Conservation (phyloP, 2,888 invertebrate species). For the Calliscelio sp. region DNA sequence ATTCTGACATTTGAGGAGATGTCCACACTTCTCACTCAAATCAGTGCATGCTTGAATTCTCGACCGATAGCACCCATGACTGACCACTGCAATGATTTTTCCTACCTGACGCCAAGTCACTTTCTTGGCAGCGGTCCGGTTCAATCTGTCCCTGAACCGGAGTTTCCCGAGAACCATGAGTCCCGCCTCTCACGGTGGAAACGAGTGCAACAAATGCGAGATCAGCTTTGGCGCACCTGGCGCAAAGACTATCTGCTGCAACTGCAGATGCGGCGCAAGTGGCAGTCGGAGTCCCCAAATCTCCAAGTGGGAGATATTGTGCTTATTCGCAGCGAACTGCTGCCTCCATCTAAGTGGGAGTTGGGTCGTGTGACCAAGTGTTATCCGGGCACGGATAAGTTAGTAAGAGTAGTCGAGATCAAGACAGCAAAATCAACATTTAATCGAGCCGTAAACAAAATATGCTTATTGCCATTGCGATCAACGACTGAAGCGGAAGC, state of each 20-base stretch:
- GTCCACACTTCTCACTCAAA: constrained; percentile 2
- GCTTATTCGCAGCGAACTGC: constrained; percentile 28
- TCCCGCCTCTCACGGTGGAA: not conserved
- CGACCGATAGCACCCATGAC: constrained; percentile 8
- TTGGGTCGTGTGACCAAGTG: constrained; percentile 30
- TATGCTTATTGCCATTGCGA: constrained; percentile 34
- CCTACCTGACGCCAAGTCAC: constrained; percentile 37
- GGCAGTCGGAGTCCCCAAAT: constrained; percentile 5
- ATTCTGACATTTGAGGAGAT: constrained; percentile 28
- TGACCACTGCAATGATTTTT: constrained; percentile 17
- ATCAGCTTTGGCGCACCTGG: not conserved
- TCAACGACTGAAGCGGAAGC: not conserved
- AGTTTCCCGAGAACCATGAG: not conserved
- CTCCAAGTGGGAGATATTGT: constrained; percentile 25
- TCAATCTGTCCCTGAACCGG: constrained; percentile 32
- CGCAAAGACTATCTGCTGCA: constrained; percentile 15
- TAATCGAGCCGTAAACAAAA: constrained; percentile 12
- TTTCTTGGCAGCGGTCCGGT: no score
- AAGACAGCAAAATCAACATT: constrained; percentile 36
- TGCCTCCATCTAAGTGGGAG: constrained; percentile 45
- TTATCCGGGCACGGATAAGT: constrained; percentile 15
- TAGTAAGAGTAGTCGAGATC: constrained; percentile 17
- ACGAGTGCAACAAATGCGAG: constrained; percentile 8
- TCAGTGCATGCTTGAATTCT: constrained; percentile 26
- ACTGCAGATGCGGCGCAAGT: constrained; percentile 29